Percentiles rank a stretch among this genome's conserved stretches.
Conservation (phyloP, 2,888 invertebrate genomes). For the Eristalinus sepulchralis region DNA sequence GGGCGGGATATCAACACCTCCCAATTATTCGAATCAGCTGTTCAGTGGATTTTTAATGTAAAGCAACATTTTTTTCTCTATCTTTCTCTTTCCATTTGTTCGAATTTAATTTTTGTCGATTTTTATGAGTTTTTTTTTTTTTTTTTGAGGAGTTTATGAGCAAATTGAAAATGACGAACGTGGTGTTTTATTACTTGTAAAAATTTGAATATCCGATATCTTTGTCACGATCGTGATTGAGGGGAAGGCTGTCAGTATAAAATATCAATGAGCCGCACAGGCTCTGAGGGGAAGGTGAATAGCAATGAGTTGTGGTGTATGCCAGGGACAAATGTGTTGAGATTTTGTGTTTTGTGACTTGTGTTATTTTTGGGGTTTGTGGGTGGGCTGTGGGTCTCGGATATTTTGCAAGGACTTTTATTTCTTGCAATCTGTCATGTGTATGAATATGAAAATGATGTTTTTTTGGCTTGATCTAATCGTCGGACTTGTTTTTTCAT, state of each 20-base stretch:
- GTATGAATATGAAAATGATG: no score
- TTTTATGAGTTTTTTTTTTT: conserved; percentile 19
- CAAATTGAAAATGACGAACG: conserved; percentile 21
- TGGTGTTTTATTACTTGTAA: background rate
- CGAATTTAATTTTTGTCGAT: background rate
- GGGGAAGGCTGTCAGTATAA: background rate
- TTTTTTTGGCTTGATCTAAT: no score
- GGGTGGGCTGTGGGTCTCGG: no score
- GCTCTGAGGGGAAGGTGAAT: background rate
- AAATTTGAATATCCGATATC: conserved; percentile 35
- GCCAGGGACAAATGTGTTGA: background rate
- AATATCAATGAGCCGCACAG: background rate
- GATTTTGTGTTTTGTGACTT: no score
- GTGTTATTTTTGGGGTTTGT: no score
- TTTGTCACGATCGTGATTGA: conserved; percentile 5
- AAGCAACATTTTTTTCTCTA: conserved; percentile 22
- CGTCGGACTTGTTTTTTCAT: no score
- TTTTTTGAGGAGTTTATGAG: conserved; percentile 42
- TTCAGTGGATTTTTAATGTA: conserved; percentile 72
- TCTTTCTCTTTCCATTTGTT: conserved; percentile 3
- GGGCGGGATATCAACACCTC: conserved; percentile 72
- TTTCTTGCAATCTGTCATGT: no score
- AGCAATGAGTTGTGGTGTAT: background rate
- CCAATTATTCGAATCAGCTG: conserved; percentile 70
- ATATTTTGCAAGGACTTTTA: no score